Percentiles rank a stretch among this genome's conserved stretches.
phyloP scores from a whole-genome alignment of 2,888 invertebrate species.

The Apamea crenata region DNA sequence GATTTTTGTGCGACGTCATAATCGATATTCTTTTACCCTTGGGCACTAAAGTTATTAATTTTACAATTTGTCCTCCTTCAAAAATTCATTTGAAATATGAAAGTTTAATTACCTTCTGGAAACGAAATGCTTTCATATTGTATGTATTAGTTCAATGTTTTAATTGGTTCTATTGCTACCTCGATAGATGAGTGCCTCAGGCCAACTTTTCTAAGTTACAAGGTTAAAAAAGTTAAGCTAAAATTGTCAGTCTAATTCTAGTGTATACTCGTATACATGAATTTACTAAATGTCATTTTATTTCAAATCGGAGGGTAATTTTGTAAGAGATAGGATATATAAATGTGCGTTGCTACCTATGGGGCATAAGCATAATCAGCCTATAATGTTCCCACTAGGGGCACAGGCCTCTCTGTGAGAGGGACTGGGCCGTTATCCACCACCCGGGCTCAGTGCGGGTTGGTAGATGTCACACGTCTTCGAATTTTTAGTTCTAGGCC shows the following conservation, averaged over 20 bases:
- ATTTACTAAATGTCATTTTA: neutral
- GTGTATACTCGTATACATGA: neutral
- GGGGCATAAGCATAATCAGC: too few relatives aligned
- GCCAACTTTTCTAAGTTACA: neutral
- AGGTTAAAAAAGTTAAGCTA: neutral
- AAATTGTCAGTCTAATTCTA: neutral
- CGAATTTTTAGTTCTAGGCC: too few relatives aligned
- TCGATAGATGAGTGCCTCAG: neutral
- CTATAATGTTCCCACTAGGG: too few relatives aligned
- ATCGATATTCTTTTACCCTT: neutral
- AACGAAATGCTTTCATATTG: constrained; percentile 1
- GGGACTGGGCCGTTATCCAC: neutral
- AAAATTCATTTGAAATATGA: constrained; percentile 9
- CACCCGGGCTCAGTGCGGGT: neutral
- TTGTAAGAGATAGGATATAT: neutral
- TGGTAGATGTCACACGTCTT: too few relatives aligned
- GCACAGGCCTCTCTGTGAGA: neutral
- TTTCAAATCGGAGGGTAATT: neutral
- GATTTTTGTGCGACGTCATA: neutral
- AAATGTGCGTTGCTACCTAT: neutral
- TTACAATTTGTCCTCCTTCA: neutral
- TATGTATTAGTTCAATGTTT: constrained; percentile 14
- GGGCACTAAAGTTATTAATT: constrained; percentile 8
- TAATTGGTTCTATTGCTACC: constrained; percentile 9
- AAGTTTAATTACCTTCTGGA: constrained; percentile 36